Evolutionary conservation across 1,140 invertebrate species (phyloP), one percentile per base, ranked within the genome.

Genomic region (Popillia japonica): DNA sequence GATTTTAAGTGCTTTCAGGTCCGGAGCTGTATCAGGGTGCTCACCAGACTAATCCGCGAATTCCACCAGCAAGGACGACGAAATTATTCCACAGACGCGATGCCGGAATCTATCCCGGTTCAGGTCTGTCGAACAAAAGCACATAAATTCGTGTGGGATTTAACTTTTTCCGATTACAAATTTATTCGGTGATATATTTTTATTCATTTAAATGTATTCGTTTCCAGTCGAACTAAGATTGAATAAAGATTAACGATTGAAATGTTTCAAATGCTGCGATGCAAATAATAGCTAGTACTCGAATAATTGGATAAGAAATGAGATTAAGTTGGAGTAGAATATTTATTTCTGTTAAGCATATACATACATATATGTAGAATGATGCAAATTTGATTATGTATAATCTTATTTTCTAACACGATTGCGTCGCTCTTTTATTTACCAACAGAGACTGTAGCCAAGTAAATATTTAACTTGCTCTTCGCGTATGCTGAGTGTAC

Each of bases 21-120:
- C 22, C 27, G 61, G 61, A 68, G 27, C 27, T 68, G 22, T 68
- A 68, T 68, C 61, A 27, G 27, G 61, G 61, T 22, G 61, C 11
- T 27, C 61, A 27, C 17, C 22, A 68, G 61, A 22, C 27, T 68
- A 68, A 68, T 68, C 61, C 61, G 61, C 61, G 61, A 68, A 68
- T 68, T 27, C 61, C 22, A 14, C 27, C 27, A 20, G 8, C 61
- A 17, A n/a, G 14, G 7, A 68, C 9, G 27, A 22, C 20, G 9
- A 34, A 27, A 10, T 68, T 34, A 34, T 68, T 68, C 61, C 27
- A 22, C 61, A 68, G 61, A 68, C 22, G 61, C 61, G 61, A 68
- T 22, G 61, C 61, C 11, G 9, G 22, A 23, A 68, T 68, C 61
- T 68, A 68, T 55, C 17, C 10, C 20, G 61, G 48, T 55, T 55